Base-by-base conservation (phyloP, 1,140 invertebrate genomes). In the Stegodyphus dumicola region DNA sequence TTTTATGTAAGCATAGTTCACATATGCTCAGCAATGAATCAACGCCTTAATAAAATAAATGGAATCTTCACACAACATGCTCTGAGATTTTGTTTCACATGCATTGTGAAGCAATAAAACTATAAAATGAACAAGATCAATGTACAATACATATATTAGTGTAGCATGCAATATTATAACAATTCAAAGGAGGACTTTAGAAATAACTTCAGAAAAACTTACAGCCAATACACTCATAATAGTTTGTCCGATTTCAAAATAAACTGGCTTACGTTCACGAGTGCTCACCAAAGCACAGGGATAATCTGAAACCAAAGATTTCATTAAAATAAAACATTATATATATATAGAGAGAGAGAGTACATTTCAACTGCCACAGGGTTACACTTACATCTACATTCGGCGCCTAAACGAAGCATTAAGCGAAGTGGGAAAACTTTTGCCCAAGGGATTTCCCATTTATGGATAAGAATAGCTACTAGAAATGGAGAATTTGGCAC, bases 361-460 rank as follows among this genome's bases (percentile, higher is more conserved):
- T 3, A 33, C 33, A 33, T 33, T 33, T 33, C 33, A 33, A 1
- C 33, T 5, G 33, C 51, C n/a, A n/a, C n/a, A n/a, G n/a, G n/a
- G n/a, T n/a, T n/a, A 53, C 13, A 80, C 91, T 91, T 89, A 92
- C 91, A 96, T 87, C 95, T 93, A 91, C 95, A 96, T 90, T 97
- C 95, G 4, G 95, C 95, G 7, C 96, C 96, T 48, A 97, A 90
- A 76, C 96, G 92, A 65, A 97, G 90, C 84, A 96, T 92, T 13
- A 96, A 90, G 17, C 95, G 91, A 10, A 96, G 90, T 15, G 95
- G 95, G 89, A 97, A 95, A 51, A 96, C 92, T 91, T 95, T 95
- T 1, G 95, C 95, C 95, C 95, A 96, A 2, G 95, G 95, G 33
- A 94, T 94, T 91, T 96, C 96, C 93, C 94, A 96, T 92, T 94